Conservation (phyloP, 2,113 vertebrate genomes). For the Pungitius pungitius region DNA sequence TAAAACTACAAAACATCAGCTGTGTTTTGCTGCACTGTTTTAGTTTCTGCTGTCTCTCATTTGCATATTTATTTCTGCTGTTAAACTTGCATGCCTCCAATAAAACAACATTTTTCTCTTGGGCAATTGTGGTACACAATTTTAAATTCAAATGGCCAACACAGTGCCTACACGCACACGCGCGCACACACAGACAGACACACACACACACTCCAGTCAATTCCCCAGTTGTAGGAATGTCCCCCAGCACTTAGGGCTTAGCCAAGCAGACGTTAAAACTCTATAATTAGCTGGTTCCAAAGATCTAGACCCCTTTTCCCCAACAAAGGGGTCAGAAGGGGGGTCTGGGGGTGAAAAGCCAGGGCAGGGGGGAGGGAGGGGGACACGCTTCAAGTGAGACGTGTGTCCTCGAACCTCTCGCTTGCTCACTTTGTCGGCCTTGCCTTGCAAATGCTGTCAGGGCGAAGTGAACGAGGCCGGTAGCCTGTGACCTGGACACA, state of each 20-base stretch:
- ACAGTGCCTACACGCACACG: background rate
- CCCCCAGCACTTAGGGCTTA: slow-evolving; percentile 60
- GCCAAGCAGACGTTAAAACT: slow-evolving; percentile 72
- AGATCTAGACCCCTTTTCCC: slow-evolving; percentile 57
- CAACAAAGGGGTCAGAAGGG: slow-evolving; percentile 74
- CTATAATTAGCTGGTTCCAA: slow-evolving; percentile 78
- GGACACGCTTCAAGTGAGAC: slow-evolving; percentile 63
- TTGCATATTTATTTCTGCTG: background rate
- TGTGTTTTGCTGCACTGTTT: background rate
- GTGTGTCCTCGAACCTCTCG: slow-evolving; percentile 43
- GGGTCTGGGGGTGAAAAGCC: slow-evolving; percentile 69
- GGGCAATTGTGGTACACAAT: background rate
- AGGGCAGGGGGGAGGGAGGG: slow-evolving; percentile 31
- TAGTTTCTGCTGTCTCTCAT: background rate
- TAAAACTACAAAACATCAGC: background rate
- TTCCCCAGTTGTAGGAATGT: slow-evolving; percentile 66
- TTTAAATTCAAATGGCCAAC: slow-evolving; percentile 18
- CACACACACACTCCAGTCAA: slow-evolving; percentile 17
- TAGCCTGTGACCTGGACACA: background rate
- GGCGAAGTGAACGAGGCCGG: slow-evolving; percentile 22
- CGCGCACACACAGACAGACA: slow-evolving; percentile 2
- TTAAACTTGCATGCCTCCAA: background rate
- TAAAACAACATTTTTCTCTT: background rate
- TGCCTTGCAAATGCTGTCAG: slow-evolving; percentile 24
- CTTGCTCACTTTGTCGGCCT: slow-evolving; percentile 68